Conservation (phyloP, 2,888 invertebrate genomes). For the Eupithecia exiguata region DNA sequence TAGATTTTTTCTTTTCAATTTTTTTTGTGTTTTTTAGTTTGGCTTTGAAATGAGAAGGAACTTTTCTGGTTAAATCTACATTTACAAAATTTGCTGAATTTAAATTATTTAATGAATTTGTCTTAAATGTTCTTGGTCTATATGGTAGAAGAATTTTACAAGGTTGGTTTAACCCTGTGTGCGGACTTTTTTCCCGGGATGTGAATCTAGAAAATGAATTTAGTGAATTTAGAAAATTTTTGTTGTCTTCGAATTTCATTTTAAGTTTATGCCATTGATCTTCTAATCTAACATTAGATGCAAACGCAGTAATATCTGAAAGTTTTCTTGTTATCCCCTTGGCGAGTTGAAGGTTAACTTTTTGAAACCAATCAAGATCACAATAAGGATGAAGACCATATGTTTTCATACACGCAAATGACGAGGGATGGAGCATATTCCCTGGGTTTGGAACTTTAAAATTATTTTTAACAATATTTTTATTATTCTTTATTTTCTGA, state of each 20-base stretch:
- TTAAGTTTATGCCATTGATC: neutral
- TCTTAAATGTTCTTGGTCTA: conserved; percentile 7
- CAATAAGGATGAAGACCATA: neutral
- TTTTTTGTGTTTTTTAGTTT: neutral
- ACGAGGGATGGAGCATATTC: neutral
- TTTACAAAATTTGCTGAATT: neutral
- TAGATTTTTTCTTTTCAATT: neutral
- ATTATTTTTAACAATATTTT: neutral
- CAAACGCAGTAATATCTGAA: neutral
- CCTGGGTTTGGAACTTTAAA: neutral
- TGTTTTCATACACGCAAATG: neutral
- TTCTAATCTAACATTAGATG: neutral
- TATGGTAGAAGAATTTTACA: conserved; percentile 11
- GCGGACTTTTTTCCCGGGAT: neutral
- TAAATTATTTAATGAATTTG: neutral
- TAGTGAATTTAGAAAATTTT: neutral
- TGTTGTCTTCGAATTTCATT: neutral
- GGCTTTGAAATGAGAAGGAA: neutral
- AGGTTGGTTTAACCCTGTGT: neutral
- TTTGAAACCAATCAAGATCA: neutral
- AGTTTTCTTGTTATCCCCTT: neutral
- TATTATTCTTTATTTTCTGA: neutral
- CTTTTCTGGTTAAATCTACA: neutral
- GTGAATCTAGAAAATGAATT: neutral
- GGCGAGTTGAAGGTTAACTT: neutral